phyloP scores from a whole-genome alignment of 2,113 vertebrate species.

The Theristicus caerulescens region DNA sequence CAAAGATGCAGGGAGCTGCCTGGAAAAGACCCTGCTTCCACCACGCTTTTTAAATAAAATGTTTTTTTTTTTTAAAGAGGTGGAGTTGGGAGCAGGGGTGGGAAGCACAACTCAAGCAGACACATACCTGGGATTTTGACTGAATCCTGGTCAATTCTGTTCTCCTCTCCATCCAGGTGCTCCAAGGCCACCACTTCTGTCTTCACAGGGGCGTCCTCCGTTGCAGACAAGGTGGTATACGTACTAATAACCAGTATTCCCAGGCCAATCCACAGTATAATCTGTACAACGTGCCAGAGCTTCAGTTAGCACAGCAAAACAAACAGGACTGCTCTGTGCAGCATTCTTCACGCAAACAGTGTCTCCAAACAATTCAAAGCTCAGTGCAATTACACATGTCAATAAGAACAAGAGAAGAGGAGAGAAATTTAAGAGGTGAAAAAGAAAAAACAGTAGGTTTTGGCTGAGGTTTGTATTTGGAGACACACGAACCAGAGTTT shows the following conservation, averaged over 20 bases:
- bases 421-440: neutral
- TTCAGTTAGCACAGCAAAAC: neutral
- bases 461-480: neutral
- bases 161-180: conserved; percentile 23
- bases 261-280: conserved; percentile 92
- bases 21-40: neutral
- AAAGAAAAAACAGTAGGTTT: neutral
- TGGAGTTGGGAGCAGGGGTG: neutral
- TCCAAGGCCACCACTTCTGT: conserved; percentile 49
- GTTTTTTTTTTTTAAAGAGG: neutral
- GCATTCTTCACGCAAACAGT: neutral
- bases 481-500: neutral
- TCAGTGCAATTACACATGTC: neutral
- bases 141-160: conserved; percentile 14
- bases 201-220: conserved; percentile 56
- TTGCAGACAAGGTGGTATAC: conserved; percentile 86
- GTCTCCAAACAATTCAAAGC: neutral
- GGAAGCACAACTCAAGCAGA: neutral
- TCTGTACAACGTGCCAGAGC: conserved; percentile 66
- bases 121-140: conserved; percentile 73
- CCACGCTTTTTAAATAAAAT: neutral
- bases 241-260: conserved; percentile 94
- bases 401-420: neutral
- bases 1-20: neutral
- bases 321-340: neutral